phyloP scores from a whole-genome alignment of 1,140 invertebrate genomes.

The Hypsibius dujardini region DNA sequence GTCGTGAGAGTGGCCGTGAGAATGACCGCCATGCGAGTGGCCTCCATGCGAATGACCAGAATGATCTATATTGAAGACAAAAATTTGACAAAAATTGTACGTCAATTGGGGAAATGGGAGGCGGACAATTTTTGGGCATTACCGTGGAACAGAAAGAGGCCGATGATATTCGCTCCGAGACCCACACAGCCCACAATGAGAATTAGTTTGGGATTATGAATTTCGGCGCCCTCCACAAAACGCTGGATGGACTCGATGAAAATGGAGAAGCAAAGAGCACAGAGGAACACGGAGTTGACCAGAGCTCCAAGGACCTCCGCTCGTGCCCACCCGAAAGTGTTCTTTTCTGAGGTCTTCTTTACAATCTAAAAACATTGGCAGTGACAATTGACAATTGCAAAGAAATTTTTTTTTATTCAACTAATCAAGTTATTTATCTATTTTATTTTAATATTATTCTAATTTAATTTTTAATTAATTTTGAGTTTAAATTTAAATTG shows the following conservation, averaged over 20 bases:
- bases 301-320: constrained; percentile 42
- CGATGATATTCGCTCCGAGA: constrained; percentile 38
- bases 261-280: constrained; percentile 41
- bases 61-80: not conserved
- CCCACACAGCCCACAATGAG: constrained; percentile 38
- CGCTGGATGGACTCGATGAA: constrained; percentile 37
- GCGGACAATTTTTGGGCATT: constrained; percentile 17
- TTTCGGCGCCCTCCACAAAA: constrained; percentile 49
- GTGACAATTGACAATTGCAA: no score
- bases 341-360: constrained; percentile 31
- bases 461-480: no score
- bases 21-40: constrained; percentile 22
- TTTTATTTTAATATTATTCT: no score
- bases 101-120: constrained; percentile 11
- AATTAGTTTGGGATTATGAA: constrained; percentile 40
- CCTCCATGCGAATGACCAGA: constrained; percentile 28
- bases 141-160: constrained; percentile 37
- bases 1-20: constrained; percentile 1
- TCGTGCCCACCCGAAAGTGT: constrained; percentile 42
- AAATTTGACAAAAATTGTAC: constrained; percentile 8
- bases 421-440: no score
- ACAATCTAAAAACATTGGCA: constrained; percentile 25
- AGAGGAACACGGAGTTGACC: constrained; percentile 41
- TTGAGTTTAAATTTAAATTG: not conserved
- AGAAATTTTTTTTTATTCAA: no score